phyloP scores from a whole-genome alignment of 1,140 invertebrate species.

The Drosophila grimshawi region DNA sequence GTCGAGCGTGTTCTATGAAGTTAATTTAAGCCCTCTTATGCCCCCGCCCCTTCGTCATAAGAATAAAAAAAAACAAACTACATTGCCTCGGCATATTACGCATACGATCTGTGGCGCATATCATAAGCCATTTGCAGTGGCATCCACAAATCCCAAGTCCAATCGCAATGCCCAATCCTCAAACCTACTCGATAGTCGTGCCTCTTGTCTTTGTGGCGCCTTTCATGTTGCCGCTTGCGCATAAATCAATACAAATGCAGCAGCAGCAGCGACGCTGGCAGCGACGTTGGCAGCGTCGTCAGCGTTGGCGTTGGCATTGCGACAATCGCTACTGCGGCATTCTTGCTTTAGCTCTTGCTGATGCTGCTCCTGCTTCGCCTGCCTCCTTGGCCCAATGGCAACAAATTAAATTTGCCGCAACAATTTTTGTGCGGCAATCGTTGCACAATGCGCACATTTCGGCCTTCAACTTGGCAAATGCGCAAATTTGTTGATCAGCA shows the following conservation, averaged over 20 bases:
- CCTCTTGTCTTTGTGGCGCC: constrained; percentile 39
- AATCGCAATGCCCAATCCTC: not conserved
- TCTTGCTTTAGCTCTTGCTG: not conserved
- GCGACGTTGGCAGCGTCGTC: not conserved
- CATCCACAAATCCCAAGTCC: constrained; percentile 4
- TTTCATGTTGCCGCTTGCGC: constrained; percentile 68
- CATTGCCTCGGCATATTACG: constrained; percentile 53
- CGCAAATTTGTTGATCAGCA: constrained; percentile 32
- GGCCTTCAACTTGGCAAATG: constrained; percentile 41
- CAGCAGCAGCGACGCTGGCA: constrained; percentile 2
- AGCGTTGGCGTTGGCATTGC: constrained; percentile 20
- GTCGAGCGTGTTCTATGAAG: constrained; percentile 17
- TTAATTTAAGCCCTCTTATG: not conserved
- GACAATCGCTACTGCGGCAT: constrained; percentile 26
- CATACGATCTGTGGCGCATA: constrained; percentile 53
- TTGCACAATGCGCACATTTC: constrained; percentile 36
- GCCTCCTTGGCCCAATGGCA: constrained; percentile 14
- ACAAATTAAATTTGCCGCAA: constrained; percentile 49
- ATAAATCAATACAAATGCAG: constrained; percentile 73
- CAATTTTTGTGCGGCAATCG: constrained; percentile 32
- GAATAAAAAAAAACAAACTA: not conserved
- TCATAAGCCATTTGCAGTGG: constrained; percentile 27
- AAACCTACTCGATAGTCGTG: constrained; percentile 29
- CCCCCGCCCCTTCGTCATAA: not conserved
- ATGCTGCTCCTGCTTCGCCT: not conserved